These are phyloP conservation scores for Triplophysa yarkandensis DNA, from an alignment of 2,797 vertebrate genomes.

Conservation along the genomic window DNA sequence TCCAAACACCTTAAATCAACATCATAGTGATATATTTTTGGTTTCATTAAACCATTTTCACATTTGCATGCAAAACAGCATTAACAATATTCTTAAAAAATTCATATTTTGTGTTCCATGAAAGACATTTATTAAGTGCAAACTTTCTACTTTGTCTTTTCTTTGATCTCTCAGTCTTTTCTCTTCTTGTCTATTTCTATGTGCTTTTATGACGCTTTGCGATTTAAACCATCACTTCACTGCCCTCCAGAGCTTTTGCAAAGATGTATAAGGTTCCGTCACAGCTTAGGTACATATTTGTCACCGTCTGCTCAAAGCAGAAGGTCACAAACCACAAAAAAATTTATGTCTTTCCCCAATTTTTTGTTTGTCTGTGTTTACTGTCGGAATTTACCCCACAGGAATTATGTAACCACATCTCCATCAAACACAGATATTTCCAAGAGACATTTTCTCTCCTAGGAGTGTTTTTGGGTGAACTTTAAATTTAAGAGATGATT, in stretches of 20 bases:
- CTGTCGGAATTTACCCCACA: conserved; percentile 19
- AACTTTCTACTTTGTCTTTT: conserved; percentile 23
- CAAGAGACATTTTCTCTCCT: background rate
- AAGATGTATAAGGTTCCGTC: conserved; percentile 61
- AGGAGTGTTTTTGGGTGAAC: background rate
- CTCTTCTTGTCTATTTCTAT: conserved; percentile 2
- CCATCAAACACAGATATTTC: background rate
- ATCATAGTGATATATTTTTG: background rate
- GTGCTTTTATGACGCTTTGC: conserved; percentile 2
- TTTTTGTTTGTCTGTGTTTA: conserved; percentile 26
- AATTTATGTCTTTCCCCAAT: conserved; percentile 6
- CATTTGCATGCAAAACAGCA: background rate
- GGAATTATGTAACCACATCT: background rate
- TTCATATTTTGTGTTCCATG: background rate
- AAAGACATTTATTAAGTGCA: background rate
- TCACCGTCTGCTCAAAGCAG: conserved; percentile 21
- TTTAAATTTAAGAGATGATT: background rate
- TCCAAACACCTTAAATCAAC: background rate
- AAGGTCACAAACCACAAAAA: conserved; percentile 24
- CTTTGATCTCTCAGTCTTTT: conserved; percentile 14
- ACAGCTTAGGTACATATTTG: conserved; percentile 57
- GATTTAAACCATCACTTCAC: conserved; percentile 5
- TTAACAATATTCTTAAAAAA: background rate
- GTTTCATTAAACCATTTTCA: background rate
- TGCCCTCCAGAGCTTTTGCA: conserved; percentile 61